A percentile compares a stretch with the other conserved stretches of the same genome.
These are phyloP conservation scores for Ganaspis sp. DNA, from an alignment of 1,140 invertebrate genomes.

Conservation along the genomic window DNA sequence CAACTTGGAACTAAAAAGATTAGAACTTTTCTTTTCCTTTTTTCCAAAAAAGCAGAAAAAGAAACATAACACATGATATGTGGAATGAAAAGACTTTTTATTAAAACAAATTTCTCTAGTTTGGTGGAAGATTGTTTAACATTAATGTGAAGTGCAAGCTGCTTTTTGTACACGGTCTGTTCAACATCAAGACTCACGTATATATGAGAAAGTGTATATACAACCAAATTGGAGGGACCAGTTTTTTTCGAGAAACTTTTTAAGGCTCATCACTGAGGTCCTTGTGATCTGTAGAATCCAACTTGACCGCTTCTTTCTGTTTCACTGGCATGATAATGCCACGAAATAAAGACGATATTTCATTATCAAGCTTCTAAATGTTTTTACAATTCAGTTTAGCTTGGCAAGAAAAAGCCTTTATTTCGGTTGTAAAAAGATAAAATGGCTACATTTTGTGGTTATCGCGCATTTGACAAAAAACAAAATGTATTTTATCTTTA, in stretches of 20 bases:
- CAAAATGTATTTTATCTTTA: not conserved
- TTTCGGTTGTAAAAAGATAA: constrained; percentile 17
- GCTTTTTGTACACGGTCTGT: not conserved
- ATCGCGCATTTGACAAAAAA: not conserved
- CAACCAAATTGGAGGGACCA: constrained; percentile 4
- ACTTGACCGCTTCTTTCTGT: constrained; percentile 17
- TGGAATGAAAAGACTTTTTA: not conserved
- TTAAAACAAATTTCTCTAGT: not conserved
- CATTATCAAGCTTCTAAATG: not conserved
- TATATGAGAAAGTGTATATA: not conserved
- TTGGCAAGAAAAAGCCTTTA: not conserved
- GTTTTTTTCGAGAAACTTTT: constrained; percentile 21
- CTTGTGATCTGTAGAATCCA: constrained; percentile 21
- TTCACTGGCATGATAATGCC: not conserved
- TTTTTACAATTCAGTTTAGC: not conserved
- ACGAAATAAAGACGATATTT: constrained; percentile 14
- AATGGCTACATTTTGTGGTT: not conserved
- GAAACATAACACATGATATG: not conserved
- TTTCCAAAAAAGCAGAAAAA: not conserved
- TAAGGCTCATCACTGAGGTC: constrained; percentile 25
- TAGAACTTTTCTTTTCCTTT: not conserved
- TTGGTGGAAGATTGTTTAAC: not conserved
- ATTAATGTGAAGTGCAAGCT: not conserved
- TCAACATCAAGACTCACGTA: not conserved
- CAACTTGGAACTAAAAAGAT: not conserved